Conservation (phyloP, 2,113 vertebrate species). For the Melanotaenia duboulayi region DNA sequence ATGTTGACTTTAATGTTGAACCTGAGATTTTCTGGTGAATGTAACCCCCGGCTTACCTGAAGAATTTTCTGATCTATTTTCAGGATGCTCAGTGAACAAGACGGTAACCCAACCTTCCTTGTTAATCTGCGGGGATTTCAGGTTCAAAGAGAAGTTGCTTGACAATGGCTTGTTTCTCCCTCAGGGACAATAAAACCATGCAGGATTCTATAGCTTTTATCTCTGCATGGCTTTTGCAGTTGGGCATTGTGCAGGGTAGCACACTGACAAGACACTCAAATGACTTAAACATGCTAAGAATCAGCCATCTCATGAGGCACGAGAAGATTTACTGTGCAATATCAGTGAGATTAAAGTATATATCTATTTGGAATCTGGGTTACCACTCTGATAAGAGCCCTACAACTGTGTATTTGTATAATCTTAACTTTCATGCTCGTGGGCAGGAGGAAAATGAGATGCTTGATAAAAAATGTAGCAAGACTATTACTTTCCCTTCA, state of each 20-base stretch:
- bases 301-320: conserved; percentile 3
- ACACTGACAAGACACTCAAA: conserved; percentile 28
- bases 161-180: conserved; percentile 35
- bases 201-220: neutral
- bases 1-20: conserved; percentile 9
- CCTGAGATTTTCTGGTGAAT: neutral
- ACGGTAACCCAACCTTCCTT: conserved; percentile 1
- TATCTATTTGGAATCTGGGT: conserved; percentile 5
- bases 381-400: neutral
- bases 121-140: conserved; percentile 29
- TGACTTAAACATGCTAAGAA: conserved; percentile 6
- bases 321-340: neutral
- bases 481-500: neutral
- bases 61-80: conserved; percentile 43
- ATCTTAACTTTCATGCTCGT: neutral
- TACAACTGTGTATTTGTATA: neutral
- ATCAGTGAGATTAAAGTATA: neutral
- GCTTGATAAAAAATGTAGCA: neutral
- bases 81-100: conserved; percentile 17
- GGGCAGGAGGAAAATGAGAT: neutral
- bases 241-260: conserved; percentile 10
- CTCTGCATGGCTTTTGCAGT: conserved; percentile 4
- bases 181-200: conserved; percentile 23
- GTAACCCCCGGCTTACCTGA: conserved; percentile 8
- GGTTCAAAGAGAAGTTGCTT: conserved; percentile 34